phyloP scores from a whole-genome alignment of 2,113 vertebrate genomes.

The Microtus ochrogaster region DNA sequence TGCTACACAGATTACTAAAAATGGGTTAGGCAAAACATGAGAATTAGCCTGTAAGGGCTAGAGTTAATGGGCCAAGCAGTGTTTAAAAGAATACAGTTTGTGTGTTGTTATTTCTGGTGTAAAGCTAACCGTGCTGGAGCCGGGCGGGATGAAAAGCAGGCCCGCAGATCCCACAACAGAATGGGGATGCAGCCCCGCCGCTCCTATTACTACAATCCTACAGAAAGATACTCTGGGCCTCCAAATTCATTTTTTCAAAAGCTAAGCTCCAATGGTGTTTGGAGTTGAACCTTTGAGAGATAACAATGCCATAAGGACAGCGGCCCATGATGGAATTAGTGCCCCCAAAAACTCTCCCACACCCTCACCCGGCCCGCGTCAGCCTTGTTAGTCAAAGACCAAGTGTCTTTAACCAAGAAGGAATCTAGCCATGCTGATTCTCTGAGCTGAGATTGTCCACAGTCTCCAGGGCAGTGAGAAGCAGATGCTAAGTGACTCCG shows the following conservation, averaged over 20 bases:
- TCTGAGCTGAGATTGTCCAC: not conserved
- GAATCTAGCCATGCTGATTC: accelerated
- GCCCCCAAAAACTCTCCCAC: not conserved
- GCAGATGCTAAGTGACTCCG: accelerated
- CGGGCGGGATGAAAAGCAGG: too few relatives aligned
- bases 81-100: too few relatives aligned
- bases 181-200: too few relatives aligned
- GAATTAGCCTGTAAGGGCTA: too few relatives aligned
- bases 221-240: not conserved
- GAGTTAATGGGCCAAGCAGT: too few relatives aligned
- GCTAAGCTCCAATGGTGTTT: not conserved
- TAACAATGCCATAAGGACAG: not conserved
- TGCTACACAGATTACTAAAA: too few relatives aligned
- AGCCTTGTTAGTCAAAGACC: not conserved
- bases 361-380: accelerated
- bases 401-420: not conserved
- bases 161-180: too few relatives aligned
- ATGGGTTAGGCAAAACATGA: too few relatives aligned
- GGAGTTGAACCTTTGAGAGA: not conserved
- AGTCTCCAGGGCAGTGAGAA: not conserved
- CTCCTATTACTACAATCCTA: too few relatives aligned
- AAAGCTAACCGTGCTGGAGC: too few relatives aligned
- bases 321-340: not conserved
- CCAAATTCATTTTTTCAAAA: not conserved
- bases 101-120: too few relatives aligned